Percentiles rank a stretch among this genome's conserved stretches.
Evolutionary conservation across 37 sponge, comb jelly and placozoan genomes (phyloP).

Genomic region (Halisarca cf. caerulea): DNA sequence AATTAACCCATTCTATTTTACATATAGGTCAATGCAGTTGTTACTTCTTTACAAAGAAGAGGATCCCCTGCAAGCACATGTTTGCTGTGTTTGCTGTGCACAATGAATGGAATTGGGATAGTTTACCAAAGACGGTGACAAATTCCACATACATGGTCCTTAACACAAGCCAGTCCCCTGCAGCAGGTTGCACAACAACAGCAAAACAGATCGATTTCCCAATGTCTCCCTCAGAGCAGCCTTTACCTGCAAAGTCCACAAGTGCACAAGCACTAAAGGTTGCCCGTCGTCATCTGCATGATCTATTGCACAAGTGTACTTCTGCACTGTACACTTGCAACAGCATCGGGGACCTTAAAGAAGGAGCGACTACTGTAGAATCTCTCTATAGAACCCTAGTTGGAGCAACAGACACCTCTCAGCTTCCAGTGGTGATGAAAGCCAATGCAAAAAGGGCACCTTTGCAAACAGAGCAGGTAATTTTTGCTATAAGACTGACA

Average conservation of each 20-base stretch:
- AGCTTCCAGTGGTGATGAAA: too few relatives aligned
- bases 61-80: conserved; percentile 47
- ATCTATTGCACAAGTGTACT: not conserved
- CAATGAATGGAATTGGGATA: conserved; percentile 32
- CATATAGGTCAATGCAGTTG: conserved; percentile 7
- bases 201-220: too few relatives aligned
- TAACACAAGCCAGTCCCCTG: too few relatives aligned
- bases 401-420: too few relatives aligned
- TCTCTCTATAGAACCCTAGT: not conserved
- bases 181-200: too few relatives aligned
- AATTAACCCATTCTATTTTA: too few relatives aligned
- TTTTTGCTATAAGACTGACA: too few relatives aligned
- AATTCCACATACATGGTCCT: not conserved
- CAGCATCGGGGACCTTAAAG: not conserved
- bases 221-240: not conserved
- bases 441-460: too few relatives aligned
- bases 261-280: not conserved
- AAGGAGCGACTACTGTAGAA: not conserved
- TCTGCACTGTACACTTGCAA: not conserved
- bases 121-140: conserved; percentile 1
- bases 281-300: not conserved
- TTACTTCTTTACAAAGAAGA: not conserved
- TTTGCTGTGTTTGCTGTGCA: conserved; percentile 32
- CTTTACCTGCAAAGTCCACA: not conserved
- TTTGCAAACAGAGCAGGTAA: too few relatives aligned